phyloP scores from a whole-genome alignment of 2,797 vertebrate species.

The Rhynchotus rufescens region DNA sequence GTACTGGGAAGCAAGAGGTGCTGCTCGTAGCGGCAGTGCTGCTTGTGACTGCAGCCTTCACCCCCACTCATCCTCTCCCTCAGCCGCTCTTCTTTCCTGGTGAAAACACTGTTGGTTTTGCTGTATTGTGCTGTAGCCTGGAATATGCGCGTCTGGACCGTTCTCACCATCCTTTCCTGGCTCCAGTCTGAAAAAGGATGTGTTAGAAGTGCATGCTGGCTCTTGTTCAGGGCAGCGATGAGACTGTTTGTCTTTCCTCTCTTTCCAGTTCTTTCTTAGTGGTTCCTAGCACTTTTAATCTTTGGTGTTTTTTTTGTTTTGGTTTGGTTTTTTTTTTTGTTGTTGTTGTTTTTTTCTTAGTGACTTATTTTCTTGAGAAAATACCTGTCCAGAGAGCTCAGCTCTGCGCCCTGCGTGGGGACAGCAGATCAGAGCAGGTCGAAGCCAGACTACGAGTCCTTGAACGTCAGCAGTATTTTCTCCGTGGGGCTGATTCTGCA shows the following conservation, averaged over 20 bases:
- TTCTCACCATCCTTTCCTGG: not conserved
- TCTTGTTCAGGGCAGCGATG: not conserved
- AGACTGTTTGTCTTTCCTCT: not conserved
- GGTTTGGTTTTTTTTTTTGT: not conserved
- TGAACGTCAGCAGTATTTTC: not conserved
- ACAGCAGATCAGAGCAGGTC: not conserved
- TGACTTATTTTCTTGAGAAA: not conserved
- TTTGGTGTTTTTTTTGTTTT: not conserved
- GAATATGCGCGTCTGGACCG: not conserved
- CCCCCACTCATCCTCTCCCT: not conserved
- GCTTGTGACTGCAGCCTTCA: not conserved
- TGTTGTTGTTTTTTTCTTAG: not conserved
- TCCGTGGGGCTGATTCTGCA: not conserved
- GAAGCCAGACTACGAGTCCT: not conserved
- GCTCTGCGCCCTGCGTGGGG: no score
- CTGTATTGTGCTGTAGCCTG: not conserved
- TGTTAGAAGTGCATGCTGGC: not conserved
- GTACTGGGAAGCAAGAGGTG: not conserved
- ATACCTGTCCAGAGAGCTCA: accelerated
- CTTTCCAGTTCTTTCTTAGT: not conserved
- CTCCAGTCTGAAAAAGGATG: not conserved
- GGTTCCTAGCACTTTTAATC: not conserved
- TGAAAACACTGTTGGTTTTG: not conserved
- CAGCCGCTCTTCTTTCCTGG: not conserved
- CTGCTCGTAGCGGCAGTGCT: not conserved